phyloP scores from a whole-genome alignment of 2,888 invertebrate genomes.

The Aleiodes testaceus region DNA sequence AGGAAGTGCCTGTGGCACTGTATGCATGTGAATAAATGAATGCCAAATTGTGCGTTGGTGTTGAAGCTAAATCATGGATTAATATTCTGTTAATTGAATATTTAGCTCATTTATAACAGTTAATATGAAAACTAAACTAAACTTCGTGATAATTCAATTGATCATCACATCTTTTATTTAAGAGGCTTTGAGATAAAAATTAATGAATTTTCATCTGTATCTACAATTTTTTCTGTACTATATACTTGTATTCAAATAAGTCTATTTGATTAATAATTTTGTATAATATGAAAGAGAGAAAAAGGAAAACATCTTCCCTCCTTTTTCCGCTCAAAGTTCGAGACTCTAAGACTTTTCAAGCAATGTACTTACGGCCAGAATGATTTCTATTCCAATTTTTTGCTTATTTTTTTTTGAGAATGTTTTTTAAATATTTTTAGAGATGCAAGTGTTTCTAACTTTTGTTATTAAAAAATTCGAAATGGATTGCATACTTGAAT shows the following conservation, averaged over 20 bases:
- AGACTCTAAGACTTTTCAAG: conserved; percentile 25
- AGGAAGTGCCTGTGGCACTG: conserved; percentile 8
- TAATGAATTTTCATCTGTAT: background rate
- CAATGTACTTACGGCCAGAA: conserved; percentile 25
- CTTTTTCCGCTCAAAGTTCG: conserved; percentile 10
- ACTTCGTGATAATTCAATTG: background rate
- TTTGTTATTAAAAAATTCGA: background rate
- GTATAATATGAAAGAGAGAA: conserved; percentile 1
- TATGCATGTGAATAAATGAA: background rate
- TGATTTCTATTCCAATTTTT: conserved; percentile 3
- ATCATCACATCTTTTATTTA: background rate
- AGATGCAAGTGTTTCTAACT: background rate
- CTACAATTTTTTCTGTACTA: background rate
- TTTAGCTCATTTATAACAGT: background rate
- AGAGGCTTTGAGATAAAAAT: background rate
- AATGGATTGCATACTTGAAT: too few relatives aligned
- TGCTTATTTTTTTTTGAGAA: background rate
- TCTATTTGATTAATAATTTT: conserved; percentile 18
- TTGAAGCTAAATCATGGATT: conserved; percentile 7
- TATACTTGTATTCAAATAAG: conserved; percentile 6
- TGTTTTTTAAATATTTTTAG: background rate
- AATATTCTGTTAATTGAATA: conserved; percentile 19
- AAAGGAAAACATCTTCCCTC: conserved; percentile 6
- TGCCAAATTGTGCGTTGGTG: background rate
- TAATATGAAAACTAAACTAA: background rate